Evolutionary conservation across 1,140 invertebrate species (phyloP).

Genomic region (Archivesica marissinica): DNA sequence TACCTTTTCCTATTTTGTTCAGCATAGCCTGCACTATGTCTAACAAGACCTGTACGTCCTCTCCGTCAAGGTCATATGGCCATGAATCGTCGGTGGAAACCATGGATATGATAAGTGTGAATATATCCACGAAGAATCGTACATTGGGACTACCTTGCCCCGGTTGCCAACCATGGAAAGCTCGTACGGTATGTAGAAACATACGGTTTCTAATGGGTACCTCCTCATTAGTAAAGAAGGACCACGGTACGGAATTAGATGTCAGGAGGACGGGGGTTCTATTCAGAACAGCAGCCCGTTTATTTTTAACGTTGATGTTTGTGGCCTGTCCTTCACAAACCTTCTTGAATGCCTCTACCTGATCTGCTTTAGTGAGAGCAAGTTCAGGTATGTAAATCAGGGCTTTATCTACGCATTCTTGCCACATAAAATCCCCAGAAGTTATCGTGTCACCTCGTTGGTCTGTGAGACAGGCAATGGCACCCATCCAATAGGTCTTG

Average conservation of each 20-base stretch:
- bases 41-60: no score
- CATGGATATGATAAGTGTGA: no score
- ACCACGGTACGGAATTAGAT: slow-evolving; percentile 1
- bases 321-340: background rate
- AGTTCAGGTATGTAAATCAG: slow-evolving; percentile 2
- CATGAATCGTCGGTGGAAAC: no score
- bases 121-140: no score
- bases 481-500: slow-evolving; percentile 22
- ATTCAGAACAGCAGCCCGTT: background rate
- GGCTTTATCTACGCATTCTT: background rate
- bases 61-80: no score
- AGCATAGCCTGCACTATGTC: no score
- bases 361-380: background rate
- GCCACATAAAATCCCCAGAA: slow-evolving; percentile 7
- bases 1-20: no score
- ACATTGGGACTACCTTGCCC: no score
- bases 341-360: slow-evolving; percentile 17
- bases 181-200: background rate
- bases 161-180: background rate
- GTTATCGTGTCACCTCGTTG: background rate
- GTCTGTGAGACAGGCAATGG: background rate
- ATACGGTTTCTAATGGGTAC: slow-evolving; percentile 12
- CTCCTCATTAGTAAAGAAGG: background rate
- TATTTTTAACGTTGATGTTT: slow-evolving; percentile 17
- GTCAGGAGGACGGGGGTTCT: background rate